These are phyloP conservation scores for Mellivora capensis DNA, from an alignment of 2,113 vertebrate species.

Conservation along the genomic window DNA sequence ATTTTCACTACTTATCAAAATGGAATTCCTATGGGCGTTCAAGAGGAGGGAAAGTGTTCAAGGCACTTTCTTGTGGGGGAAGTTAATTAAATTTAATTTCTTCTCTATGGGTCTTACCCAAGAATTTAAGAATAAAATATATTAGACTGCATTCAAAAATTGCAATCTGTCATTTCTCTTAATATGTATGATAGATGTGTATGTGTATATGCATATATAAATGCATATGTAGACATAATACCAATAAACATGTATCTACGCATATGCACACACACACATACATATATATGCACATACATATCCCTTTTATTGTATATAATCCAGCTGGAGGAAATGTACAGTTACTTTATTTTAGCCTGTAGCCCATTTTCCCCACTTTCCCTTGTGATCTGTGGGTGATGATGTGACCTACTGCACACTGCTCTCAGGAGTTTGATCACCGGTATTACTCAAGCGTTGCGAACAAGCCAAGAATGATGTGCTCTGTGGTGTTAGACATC, in stretches of 20 bases:
- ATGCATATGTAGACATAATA: not conserved
- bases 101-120: not conserved
- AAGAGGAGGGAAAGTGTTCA: not conserved
- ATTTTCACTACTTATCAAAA: not conserved
- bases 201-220: not conserved
- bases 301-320: not conserved
- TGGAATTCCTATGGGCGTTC: not conserved
- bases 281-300: rapidly evolving
- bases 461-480: not conserved
- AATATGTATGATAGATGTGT: not conserved
- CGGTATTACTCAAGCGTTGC: not conserved
- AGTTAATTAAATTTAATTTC: not conserved
- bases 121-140: not conserved
- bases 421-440: not conserved
- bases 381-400: not conserved
- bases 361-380: not conserved
- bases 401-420: not conserved
- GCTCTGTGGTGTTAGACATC: not conserved
- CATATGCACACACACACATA: rapidly evolving
- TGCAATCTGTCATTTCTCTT: not conserved
- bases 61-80: no score
- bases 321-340: not conserved
- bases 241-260: not conserved
- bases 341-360: not conserved
- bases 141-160: not conserved